Evolutionary conservation across 1,140 invertebrate genomes (phyloP).

Genomic region (Globodera rostochiensis): DNA sequence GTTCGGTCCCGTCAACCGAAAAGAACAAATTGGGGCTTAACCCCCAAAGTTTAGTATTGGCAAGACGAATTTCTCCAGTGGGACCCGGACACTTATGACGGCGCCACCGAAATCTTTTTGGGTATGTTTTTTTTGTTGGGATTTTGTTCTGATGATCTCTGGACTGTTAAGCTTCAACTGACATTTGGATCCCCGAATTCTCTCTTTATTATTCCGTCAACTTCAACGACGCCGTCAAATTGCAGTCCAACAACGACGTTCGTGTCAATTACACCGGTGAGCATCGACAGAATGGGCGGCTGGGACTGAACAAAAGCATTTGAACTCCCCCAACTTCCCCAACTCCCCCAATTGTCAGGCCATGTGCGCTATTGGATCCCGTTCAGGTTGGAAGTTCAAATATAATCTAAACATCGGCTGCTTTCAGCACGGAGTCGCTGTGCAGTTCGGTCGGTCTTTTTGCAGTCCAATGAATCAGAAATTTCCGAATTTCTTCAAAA

Average conservation of each 20-base stretch:
- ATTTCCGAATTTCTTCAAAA: neutral
- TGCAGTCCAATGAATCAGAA: neutral
- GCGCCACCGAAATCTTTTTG: conserved; percentile 66
- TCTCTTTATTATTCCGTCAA: conserved; percentile 59
- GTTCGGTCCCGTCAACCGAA: too few relatives aligned
- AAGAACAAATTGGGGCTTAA: neutral
- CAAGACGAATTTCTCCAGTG: conserved; percentile 67
- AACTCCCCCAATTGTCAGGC: neutral
- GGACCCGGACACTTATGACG: conserved; percentile 67
- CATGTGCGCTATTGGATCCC: conserved; percentile 63
- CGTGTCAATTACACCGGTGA: conserved; percentile 61
- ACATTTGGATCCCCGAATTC: conserved; percentile 69
- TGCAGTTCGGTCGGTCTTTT: conserved; percentile 21
- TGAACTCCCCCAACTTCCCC: neutral
- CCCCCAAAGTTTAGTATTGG: conserved; percentile 66
- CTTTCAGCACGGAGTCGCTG: conserved; percentile 54
- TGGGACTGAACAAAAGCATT: too few relatives aligned
- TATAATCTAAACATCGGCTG: conserved; percentile 24
- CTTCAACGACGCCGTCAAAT: conserved; percentile 65
- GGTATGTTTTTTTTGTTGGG: neutral
- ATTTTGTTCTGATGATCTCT: too few relatives aligned
- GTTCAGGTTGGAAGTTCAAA: conserved; percentile 44
- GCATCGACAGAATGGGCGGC: conserved; percentile 13
- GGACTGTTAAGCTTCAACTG: conserved; percentile 48
- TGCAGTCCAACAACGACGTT: conserved; percentile 62